Conservation (phyloP, 2,888 invertebrate species). For the Oasisia sp. region DNA sequence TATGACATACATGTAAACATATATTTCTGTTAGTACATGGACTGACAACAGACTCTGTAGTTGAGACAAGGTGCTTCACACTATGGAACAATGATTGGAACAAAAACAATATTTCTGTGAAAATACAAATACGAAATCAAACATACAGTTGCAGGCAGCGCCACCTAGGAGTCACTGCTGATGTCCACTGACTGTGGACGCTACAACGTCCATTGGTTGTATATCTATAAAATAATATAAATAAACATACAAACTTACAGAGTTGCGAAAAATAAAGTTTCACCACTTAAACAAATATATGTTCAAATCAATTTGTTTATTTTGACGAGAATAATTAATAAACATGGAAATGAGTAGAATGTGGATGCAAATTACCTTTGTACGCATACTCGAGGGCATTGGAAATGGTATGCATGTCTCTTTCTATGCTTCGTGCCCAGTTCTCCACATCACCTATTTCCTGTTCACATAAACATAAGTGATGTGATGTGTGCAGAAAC, state of each 20-base stretch:
- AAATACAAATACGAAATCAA: not conserved
- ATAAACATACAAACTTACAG: not conserved
- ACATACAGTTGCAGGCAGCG: not conserved
- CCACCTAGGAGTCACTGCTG: not conserved
- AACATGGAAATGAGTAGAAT: not conserved
- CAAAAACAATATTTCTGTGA: not conserved
- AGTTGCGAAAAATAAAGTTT: not conserved
- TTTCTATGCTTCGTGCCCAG: slow-evolving; percentile 97
- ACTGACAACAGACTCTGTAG: not conserved
- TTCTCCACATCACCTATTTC: slow-evolving; percentile 99
- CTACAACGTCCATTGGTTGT: not conserved
- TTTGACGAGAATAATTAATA: not conserved
- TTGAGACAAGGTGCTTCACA: not conserved
- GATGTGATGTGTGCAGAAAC: not conserved
- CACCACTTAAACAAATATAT: not conserved
- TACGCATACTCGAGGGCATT: slow-evolving; percentile 94
- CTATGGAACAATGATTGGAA: not conserved
- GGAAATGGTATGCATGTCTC: slow-evolving; percentile 88
- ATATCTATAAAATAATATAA: slow-evolving; percentile 1
- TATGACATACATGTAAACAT: too few relatives aligned
- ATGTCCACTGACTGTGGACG: not conserved
- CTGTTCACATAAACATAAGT: slow-evolving; percentile 68
- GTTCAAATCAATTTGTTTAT: not conserved
- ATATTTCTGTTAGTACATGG: too few relatives aligned
- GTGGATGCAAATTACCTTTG: slow-evolving; percentile 51